A percentile compares a stretch with the other conserved stretches of the same genome.
phyloP scores from a whole-genome alignment of 2,888 invertebrate genomes.

The Diachrysia chrysitis region DNA sequence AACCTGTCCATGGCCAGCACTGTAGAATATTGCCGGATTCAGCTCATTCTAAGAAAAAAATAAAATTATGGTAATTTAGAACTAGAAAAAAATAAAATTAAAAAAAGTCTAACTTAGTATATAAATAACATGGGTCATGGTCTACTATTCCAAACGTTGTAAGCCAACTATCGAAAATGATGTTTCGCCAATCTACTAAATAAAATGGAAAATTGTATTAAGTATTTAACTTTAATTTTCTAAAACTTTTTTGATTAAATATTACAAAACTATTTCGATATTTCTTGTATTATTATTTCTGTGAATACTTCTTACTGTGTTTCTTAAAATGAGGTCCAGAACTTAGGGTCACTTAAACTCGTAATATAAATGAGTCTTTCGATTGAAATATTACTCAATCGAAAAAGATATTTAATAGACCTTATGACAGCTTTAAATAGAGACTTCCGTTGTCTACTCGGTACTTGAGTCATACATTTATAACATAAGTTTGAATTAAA shows the following conservation, averaged over 20 bases:
- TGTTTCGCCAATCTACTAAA: too few species aligned
- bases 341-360: not conserved
- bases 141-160: too few species aligned
- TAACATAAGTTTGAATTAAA: not conserved
- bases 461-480: not conserved
- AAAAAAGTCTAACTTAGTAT: not conserved
- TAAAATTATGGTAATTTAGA: slow-evolving; percentile 2
- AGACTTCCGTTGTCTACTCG: not conserved
- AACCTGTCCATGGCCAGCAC: not conserved
- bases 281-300: too few species aligned
- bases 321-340: not conserved
- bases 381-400: too few species aligned
- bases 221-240: too few species aligned
- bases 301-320: not conserved
- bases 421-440: not conserved
- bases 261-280: too few species aligned
- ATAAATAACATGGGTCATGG: too few species aligned
- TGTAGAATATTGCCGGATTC: not conserved
- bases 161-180: too few species aligned
- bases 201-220: too few species aligned
- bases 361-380: too few species aligned
- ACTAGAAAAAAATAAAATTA: too few species aligned
- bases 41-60: not conserved
- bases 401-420: not conserved
- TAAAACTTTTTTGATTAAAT: too few species aligned